These are phyloP conservation scores for Agrilus mali DNA, from an alignment of 2,888 invertebrate genomes.

Conservation along the genomic window DNA sequence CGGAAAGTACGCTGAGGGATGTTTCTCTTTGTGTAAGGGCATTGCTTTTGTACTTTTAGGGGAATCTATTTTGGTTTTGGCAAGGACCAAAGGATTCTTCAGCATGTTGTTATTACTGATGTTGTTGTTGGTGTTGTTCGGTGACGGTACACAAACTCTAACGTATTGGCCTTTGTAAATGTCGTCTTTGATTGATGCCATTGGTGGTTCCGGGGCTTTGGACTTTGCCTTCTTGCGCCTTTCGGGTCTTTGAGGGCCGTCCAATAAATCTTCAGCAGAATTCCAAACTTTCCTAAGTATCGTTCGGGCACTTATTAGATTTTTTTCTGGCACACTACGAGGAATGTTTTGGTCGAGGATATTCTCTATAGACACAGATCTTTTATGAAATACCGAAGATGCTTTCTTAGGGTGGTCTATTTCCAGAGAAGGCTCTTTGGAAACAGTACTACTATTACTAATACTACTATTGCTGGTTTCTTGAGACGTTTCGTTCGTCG, in stretches of 20 bases:
- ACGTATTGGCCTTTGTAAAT: conserved; percentile 33
- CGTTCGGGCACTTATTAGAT: conserved; percentile 17
- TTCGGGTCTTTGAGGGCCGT: conserved; percentile 26
- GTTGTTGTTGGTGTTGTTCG: conserved; percentile 13
- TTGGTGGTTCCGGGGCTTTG: conserved; percentile 27
- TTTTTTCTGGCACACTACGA: conserved; percentile 13
- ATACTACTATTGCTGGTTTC: conserved; percentile 5
- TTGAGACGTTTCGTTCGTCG: conserved; percentile 4
- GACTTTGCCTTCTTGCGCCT: conserved; percentile 24
- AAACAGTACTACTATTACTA: conserved; percentile 3
- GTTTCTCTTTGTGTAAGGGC: too few species aligned
- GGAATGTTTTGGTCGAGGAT: conserved; percentile 17
- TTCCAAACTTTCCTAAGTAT: conserved; percentile 30
- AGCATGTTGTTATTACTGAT: conserved; percentile 8
- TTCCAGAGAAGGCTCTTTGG: not conserved
- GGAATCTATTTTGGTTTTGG: not conserved
- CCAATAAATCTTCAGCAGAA: conserved; percentile 31
- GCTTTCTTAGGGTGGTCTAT: not conserved
- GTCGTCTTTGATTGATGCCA: conserved; percentile 17
- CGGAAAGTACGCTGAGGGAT: conserved; percentile 3
- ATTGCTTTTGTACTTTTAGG: conserved; percentile 4
- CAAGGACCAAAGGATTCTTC: not conserved
- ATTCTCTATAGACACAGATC: conserved; percentile 23
- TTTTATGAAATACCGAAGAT: conserved; percentile 7
- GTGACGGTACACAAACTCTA: conserved; percentile 27